These are phyloP conservation scores for Python bivittatus DNA, from an alignment of 2,113 vertebrate genomes.

Conservation along the genomic window DNA sequence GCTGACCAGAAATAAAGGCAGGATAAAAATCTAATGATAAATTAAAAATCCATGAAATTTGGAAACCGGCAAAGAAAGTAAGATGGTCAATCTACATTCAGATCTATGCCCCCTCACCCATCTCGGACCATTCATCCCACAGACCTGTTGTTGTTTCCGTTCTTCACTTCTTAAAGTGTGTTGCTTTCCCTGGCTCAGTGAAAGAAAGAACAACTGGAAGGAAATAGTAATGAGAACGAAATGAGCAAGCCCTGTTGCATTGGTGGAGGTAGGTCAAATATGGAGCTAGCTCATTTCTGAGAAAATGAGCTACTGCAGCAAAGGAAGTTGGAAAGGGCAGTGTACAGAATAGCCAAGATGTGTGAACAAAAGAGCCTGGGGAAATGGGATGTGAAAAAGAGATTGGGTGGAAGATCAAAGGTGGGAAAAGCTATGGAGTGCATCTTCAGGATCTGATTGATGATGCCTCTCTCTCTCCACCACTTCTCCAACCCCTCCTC, in stretches of 20 bases:
- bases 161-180: constrained; percentile 2
- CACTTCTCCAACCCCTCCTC: constrained; percentile 29
- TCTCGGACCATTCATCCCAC: not conserved
- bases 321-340: not conserved
- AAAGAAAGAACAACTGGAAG: not conserved
- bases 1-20: not conserved
- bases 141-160: not conserved
- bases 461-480: constrained; percentile 34
- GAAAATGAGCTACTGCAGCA: constrained; percentile 2
- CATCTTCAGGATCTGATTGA: constrained; percentile 44
- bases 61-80: not conserved
- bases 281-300: not conserved
- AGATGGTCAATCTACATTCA: not conserved
- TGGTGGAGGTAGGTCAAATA: not conserved
- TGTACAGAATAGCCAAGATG: not conserved
- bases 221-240: not conserved
- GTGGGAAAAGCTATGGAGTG: accelerated
- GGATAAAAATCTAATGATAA: not conserved
- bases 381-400: constrained; percentile 19
- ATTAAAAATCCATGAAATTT: not conserved
- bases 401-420: constrained; percentile 16
- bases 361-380: constrained; percentile 8
- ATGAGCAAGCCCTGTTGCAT: not conserved
- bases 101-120: not conserved
- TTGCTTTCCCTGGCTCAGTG: not conserved